Percentiles rank a stretch among this genome's conserved stretches.
Conservation (phyloP, 2,888 invertebrate species). For the Diaprepes abbreviatus region DNA sequence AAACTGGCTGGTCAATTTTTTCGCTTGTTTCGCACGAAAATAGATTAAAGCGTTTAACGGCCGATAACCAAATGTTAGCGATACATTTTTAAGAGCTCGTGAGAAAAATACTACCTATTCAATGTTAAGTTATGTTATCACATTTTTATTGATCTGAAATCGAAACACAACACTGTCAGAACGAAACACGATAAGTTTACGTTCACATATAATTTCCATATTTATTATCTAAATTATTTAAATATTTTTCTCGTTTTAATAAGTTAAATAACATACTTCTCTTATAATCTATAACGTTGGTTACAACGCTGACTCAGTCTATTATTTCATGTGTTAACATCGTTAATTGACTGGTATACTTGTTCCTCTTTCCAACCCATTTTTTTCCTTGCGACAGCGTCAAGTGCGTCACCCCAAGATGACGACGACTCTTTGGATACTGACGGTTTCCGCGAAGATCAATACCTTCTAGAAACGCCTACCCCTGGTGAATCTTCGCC, state of each 20-base stretch:
- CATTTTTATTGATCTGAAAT: no score
- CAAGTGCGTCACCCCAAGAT: constrained; percentile 70
- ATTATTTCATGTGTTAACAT: background rate
- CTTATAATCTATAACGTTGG: no score
- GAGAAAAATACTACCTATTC: no score
- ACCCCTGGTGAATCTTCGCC: constrained; percentile 59
- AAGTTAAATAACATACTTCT: no score
- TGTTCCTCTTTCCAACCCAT: constrained; percentile 36
- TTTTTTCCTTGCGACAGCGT: constrained; percentile 60
- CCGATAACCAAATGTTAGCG: no score
- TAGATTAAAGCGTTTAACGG: background rate
- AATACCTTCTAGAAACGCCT: constrained; percentile 68
- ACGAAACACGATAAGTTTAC: no score
- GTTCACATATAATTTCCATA: no score
- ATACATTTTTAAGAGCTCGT: no score
- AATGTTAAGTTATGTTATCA: no score
- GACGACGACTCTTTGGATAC: constrained; percentile 72
- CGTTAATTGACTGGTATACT: constrained; percentile 2
- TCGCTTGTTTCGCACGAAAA: background rate
- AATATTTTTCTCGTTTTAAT: no score
- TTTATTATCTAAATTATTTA: no score
- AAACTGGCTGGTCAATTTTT: constrained; percentile 10
- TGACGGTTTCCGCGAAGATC: constrained; percentile 70
- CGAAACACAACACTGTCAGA: no score
- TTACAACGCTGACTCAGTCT: background rate